These are phyloP conservation scores for Nudaria mundana DNA, from an alignment of 2,888 invertebrate genomes.

Conservation along the genomic window DNA sequence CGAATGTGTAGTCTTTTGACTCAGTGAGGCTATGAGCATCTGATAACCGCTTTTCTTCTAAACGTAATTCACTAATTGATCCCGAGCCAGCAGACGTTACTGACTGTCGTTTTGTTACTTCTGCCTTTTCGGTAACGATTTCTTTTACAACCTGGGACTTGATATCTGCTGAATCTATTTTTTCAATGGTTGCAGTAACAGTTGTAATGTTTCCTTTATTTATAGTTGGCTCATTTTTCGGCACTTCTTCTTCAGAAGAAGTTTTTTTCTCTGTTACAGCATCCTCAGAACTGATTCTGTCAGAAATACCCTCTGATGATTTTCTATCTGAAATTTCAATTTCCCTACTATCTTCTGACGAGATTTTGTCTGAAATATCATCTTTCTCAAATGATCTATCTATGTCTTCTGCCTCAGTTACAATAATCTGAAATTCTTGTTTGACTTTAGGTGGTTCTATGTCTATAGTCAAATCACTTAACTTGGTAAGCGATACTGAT, in stretches of 20 bases:
- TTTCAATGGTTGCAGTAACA: constrained; percentile 35
- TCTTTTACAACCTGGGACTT: constrained; percentile 44
- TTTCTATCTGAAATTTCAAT: constrained; percentile 75
- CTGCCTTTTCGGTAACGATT: constrained; percentile 48
- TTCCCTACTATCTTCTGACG: constrained; percentile 76
- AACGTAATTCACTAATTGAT: constrained; percentile 63
- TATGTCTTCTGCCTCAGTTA: constrained; percentile 74
- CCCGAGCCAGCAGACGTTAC: constrained; percentile 73
- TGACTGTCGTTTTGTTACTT: constrained; percentile 63
- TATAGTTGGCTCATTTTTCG: constrained; percentile 44
- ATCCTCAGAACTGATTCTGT: constrained; percentile 76
- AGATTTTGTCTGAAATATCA: constrained; percentile 74
- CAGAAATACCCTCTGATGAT: constrained; percentile 76
- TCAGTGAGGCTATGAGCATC: constrained; percentile 76
- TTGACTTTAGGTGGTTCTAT: constrained; percentile 50
- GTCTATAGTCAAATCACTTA: constrained; percentile 64
- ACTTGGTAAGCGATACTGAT: constrained; percentile 68
- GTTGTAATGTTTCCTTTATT: constrained; percentile 13
- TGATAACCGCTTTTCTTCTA: constrained; percentile 73
- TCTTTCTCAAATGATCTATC: constrained; percentile 71
- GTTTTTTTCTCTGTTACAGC: constrained; percentile 77
- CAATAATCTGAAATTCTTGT: constrained; percentile 72
- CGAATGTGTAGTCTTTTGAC: constrained; percentile 76
- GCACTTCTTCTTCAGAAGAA: constrained; percentile 68
- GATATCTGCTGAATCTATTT: constrained; percentile 40